Evolutionary conservation across 2,888 invertebrate species (phyloP).

Genomic region (Crossocerus cetratus): DNA sequence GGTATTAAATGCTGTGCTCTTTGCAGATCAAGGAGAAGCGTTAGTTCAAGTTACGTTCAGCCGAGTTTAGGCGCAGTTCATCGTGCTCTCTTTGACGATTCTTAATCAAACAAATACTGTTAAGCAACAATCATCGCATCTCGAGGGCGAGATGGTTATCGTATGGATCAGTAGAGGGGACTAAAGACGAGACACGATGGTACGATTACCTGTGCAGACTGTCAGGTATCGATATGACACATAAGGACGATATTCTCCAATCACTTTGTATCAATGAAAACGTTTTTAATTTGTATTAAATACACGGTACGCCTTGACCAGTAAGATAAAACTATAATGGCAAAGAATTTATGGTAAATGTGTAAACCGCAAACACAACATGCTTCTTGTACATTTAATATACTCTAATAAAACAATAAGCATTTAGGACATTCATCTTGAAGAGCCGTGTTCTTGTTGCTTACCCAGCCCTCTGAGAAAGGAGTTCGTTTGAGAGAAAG

Average conservation of each 20-base stretch:
- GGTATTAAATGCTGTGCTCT: not conserved
- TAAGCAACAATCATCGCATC: constrained; percentile 24
- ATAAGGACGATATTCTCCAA: constrained; percentile 13
- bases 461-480: not conserved
- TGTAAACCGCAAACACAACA: constrained; percentile 26
- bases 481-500: not conserved
- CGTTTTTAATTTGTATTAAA: constrained; percentile 41
- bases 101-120: constrained; percentile 43
- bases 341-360: constrained; percentile 21
- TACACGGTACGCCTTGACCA: constrained; percentile 14
- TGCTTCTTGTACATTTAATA: constrained; percentile 56
- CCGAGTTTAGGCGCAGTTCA: constrained; percentile 74
- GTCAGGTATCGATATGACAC: not conserved
- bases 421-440: constrained; percentile 37
- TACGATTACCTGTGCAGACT: not conserved
- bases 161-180: constrained; percentile 24
- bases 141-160: constrained; percentile 23
- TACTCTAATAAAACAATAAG: constrained; percentile 49
- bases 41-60: constrained; percentile 72
- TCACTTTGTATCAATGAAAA: constrained; percentile 42
- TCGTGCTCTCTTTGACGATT: constrained; percentile 73
- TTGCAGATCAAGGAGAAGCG: constrained; percentile 67
- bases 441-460: not conserved
- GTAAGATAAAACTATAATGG: constrained; percentile 19
- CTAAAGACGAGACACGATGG: constrained; percentile 1